Conservation (phyloP, 1,140 invertebrate genomes). For the Apocrypta bakeri region DNA sequence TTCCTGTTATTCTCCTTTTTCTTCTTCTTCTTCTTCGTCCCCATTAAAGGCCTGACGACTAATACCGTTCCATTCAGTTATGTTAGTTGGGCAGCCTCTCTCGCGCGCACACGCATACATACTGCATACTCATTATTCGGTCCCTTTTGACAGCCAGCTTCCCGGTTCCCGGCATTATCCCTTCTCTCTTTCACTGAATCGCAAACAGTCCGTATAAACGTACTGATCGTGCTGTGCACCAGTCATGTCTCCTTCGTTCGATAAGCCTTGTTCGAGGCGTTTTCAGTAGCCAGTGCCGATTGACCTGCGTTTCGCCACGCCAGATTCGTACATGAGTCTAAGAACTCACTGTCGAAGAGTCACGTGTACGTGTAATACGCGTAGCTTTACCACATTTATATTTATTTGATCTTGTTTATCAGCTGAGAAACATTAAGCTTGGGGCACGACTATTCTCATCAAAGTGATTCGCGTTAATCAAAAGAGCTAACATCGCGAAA, state of each 20-base stretch:
- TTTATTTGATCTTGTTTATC: background rate
- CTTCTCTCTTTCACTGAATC: background rate
- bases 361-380: too few relatives aligned
- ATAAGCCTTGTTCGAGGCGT: background rate
- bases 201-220: background rate
- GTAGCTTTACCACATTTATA: too few relatives aligned
- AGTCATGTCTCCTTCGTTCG: background rate
- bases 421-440: too few relatives aligned
- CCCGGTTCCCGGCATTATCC: background rate
- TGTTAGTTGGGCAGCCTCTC: too few relatives aligned
- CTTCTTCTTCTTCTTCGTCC: background rate
- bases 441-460: too few relatives aligned
- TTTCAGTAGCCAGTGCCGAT: background rate
- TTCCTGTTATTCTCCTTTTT: too few relatives aligned
- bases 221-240: background rate
- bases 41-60: background rate
- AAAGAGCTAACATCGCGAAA: background rate
- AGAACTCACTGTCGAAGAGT: too few relatives aligned
- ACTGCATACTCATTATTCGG: background rate
- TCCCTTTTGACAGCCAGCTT: background rate
- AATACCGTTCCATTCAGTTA: too few relatives aligned
- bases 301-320: too few relatives aligned
- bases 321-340: too few relatives aligned
- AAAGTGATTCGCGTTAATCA: constrained; percentile 6
- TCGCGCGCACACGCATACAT: too few relatives aligned